phyloP scores from a whole-genome alignment of 1,140 invertebrate species.

The Pogonomyrmex californicus region DNA sequence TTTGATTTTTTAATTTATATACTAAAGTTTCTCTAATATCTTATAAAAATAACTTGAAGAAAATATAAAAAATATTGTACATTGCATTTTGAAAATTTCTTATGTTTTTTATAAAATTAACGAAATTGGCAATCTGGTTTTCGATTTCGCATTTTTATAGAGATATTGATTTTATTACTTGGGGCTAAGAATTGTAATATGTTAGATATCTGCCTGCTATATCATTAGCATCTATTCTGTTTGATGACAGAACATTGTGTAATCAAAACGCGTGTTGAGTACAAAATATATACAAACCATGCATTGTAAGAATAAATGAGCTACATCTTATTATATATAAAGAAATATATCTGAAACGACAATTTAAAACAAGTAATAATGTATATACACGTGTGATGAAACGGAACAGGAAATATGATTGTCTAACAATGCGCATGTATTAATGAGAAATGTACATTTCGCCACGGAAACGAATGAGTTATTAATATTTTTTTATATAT shows the following conservation, averaged over 20 bases:
- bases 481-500: neutral
- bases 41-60: neutral
- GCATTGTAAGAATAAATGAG: neutral
- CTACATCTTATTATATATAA: neutral
- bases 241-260: neutral
- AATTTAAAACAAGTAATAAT: neutral
- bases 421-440: neutral
- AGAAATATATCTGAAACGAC: neutral
- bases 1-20: neutral
- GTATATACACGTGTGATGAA: neutral
- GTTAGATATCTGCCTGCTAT: neutral
- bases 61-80: neutral
- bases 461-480: neutral
- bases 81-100: slow-evolving; percentile 20
- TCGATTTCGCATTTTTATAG: neutral
- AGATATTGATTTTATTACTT: slow-evolving; percentile 27
- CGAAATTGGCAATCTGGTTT: slow-evolving; percentile 42
- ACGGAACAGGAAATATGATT: neutral
- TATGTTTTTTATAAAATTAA: neutral
- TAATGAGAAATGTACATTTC: slow-evolving; percentile 5
- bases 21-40: neutral
- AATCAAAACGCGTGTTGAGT: neutral
- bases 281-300: neutral
- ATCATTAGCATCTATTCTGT: no score
- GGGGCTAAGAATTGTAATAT: slow-evolving; percentile 49